phyloP scores from a whole-genome alignment of 1,140 invertebrate species.

The Hyphantria cunea region DNA sequence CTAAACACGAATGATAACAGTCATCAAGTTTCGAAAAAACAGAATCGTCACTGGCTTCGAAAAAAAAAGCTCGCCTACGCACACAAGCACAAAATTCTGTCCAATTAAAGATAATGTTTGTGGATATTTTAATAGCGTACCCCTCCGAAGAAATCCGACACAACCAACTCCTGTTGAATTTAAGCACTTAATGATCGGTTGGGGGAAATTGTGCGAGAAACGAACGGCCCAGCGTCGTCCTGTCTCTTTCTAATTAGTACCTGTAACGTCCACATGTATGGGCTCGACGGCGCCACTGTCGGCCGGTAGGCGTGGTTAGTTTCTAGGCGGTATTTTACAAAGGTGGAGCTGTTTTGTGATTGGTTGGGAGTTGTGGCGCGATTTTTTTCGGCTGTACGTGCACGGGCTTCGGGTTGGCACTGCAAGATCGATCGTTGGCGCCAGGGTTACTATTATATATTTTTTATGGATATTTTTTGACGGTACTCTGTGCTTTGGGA shows the following conservation, averaged over 20 bases:
- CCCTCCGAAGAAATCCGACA: slow-evolving; percentile 78
- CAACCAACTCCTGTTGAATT: slow-evolving; percentile 79
- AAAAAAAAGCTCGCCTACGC: slow-evolving; percentile 59
- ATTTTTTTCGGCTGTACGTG: slow-evolving; percentile 73
- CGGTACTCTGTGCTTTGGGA: slow-evolving; percentile 67
- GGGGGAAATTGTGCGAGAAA: slow-evolving; percentile 79
- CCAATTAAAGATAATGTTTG: slow-evolving; percentile 81
- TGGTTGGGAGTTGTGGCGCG: slow-evolving; percentile 54
- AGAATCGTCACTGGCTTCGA: slow-evolving; percentile 56
- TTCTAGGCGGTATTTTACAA: slow-evolving; percentile 46
- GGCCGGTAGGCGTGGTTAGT: slow-evolving; percentile 41
- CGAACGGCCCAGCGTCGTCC: slow-evolving; percentile 66
- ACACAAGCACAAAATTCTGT: slow-evolving; percentile 78
- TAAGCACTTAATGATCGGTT: slow-evolving; percentile 82
- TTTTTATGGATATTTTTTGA: slow-evolving; percentile 81
- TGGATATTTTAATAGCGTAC: slow-evolving; percentile 81
- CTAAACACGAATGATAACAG: slow-evolving; percentile 70
- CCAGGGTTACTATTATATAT: slow-evolving; percentile 74
- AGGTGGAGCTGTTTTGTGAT: slow-evolving; percentile 47
- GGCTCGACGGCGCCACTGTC: slow-evolving; percentile 58
- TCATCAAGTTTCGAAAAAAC: slow-evolving; percentile 73
- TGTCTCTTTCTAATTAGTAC: slow-evolving; percentile 74
- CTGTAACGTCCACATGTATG: slow-evolving; percentile 61
- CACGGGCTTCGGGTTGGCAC: slow-evolving; percentile 62
- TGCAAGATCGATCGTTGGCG: slow-evolving; percentile 64